These are phyloP conservation scores for Phylloscopus whistleri DNA, from an alignment of 2,113 vertebrate genomes.

Conservation along the genomic window DNA sequence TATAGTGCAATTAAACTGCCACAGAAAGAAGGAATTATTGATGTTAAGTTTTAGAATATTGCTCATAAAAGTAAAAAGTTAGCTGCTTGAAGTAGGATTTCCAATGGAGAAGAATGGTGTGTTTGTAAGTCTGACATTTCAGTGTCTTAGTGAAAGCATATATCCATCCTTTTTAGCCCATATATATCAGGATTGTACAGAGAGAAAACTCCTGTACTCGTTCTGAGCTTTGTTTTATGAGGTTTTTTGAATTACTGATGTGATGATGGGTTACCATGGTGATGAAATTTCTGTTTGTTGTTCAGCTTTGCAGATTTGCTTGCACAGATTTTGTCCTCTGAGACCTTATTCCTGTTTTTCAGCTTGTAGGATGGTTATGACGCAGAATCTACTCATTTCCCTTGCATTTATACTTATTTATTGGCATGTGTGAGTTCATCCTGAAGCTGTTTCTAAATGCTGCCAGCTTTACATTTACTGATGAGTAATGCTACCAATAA, in stretches of 20 bases:
- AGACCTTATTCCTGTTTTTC: conserved; percentile 34
- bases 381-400: neutral
- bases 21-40: neutral
- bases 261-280: neutral
- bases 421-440: neutral
- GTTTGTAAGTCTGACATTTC: neutral
- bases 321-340: conserved; percentile 1
- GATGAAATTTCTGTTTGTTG: neutral
- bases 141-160: neutral
- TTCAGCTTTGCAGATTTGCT: neutral
- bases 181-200: neutral
- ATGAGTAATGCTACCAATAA: neutral
- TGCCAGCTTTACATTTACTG: neutral
- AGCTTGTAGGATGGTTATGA: conserved; percentile 6
- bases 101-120: neutral
- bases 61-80: neutral
- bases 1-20: neutral
- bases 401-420: conserved; percentile 19
- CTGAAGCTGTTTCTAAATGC: neutral
- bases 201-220: neutral
- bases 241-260: neutral
- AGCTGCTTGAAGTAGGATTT: neutral
- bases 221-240: neutral
- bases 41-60: neutral
- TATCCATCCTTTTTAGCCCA: neutral